Base-by-base conservation (phyloP, 2,888 invertebrate species). In the Caenorhabditis imperialis region DNA sequence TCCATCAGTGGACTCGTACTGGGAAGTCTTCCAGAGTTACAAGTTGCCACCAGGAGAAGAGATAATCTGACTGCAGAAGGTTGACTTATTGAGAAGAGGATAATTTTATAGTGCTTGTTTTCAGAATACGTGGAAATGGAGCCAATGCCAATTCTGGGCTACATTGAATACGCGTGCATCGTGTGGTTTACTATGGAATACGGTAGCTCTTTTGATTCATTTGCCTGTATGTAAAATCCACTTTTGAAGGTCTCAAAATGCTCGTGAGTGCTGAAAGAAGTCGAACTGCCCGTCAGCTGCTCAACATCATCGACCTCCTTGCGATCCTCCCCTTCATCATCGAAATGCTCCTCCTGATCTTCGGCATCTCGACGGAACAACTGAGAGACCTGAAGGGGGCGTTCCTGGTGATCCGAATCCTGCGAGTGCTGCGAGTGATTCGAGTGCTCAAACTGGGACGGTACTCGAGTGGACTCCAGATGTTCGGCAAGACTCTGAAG, bases 401-500 rank as follows among this genome's bases (percentile, higher is more conserved):
- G 6, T 83, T 85, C 45, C 72, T 85, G 33, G 85, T 85, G 4
- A 84, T 86, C 47, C 77, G 86, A 37, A 85, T 86, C 45, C 75
- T 86, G 16, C 79, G 86, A 33, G 86, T 86, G 22, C 77, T 86
- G 8, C 77, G 86, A 50, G 86, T 86, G 8, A 80, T 86, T 48
- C 81, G 86, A 40, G 84, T 86, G n/a, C 65, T 86, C 42, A 86
- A 86, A 48, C 67, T 86, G 45, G 86, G 85, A 27, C 67, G 86
- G 37, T 86, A 86, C 78, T 78, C 78, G 22, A 79, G 79, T 62
- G 86, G 86, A 14, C 63, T 86, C 38, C 86, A 86, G 75, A 84
- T 86, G 82, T 86, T 86, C 54, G 86, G 84, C 27, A 83, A 84
- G 57, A 86, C 85, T n/a, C 58, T 86, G 48, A 82, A 84, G 48